phyloP scores from a whole-genome alignment of 2,888 invertebrate species.

The Thysanoteuthis rhombus region DNA sequence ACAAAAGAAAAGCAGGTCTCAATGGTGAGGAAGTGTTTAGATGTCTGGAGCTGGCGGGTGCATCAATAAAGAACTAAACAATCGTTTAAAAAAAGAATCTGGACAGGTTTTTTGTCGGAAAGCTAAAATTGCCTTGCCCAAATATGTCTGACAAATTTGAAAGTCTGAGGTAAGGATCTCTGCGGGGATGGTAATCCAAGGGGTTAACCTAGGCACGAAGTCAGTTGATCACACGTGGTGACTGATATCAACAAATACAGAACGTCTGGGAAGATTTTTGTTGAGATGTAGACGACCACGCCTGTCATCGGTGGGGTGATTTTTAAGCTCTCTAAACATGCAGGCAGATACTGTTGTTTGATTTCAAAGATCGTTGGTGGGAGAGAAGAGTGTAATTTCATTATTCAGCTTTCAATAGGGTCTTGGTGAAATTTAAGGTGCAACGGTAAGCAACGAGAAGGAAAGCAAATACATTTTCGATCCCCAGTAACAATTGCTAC shows the following conservation, averaged over 20 bases:
- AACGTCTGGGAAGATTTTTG: not conserved
- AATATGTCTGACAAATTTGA: not conserved
- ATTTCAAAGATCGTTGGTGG: not conserved
- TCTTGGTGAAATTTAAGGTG: too few relatives aligned
- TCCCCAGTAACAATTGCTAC: too few relatives aligned
- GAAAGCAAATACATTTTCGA: too few relatives aligned
- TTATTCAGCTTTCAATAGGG: too few relatives aligned
- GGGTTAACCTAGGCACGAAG: not conserved
- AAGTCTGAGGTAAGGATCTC: not conserved
- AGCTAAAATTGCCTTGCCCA: not conserved
- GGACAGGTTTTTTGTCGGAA: not conserved
- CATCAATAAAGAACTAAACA: not conserved
- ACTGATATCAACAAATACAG: not conserved
- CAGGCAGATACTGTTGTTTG: not conserved
- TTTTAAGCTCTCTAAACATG: not conserved
- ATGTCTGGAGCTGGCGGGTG: not conserved
- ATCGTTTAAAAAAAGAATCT: not conserved
- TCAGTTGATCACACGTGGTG: not conserved
- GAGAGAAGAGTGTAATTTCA: not conserved
- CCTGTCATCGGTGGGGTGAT: not conserved
- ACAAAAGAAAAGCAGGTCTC: not conserved
- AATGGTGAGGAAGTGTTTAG: not conserved
- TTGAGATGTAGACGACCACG: not conserved
- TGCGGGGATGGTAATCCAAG: not conserved
- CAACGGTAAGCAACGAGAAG: too few relatives aligned